These are phyloP conservation scores for Geotria australis DNA, from an alignment of 2,797 vertebrate genomes.

Conservation along the genomic window DNA sequence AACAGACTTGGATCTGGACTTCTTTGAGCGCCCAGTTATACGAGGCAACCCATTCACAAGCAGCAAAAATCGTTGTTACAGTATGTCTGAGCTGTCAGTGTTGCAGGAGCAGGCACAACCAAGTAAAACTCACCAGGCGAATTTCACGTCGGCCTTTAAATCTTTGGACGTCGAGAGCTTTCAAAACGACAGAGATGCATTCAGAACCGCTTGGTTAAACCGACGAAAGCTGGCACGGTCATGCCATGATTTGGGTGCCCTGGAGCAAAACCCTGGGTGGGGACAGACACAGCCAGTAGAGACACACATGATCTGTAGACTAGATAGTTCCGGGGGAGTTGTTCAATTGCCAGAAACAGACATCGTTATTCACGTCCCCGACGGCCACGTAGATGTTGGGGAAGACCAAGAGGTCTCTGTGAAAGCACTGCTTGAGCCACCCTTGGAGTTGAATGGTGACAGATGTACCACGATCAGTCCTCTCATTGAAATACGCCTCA, in stretches of 20 bases:
- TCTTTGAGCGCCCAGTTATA: constrained; percentile 9
- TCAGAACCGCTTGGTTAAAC: constrained; percentile 67
- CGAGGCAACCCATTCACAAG: constrained; percentile 63
- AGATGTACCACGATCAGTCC: constrained; percentile 52
- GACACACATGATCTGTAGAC: constrained; percentile 53
- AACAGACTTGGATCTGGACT: constrained; percentile 6
- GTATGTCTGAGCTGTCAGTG: constrained; percentile 62
- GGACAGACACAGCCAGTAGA: constrained; percentile 88
- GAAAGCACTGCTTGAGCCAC: constrained; percentile 65
- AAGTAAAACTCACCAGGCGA: background rate
- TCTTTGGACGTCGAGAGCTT: background rate
- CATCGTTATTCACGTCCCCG: constrained; percentile 51
- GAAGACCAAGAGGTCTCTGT: constrained; percentile 69
- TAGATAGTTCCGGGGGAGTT: constrained; percentile 50
- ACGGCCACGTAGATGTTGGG: constrained; percentile 41
- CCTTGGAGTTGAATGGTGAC: constrained; percentile 61
- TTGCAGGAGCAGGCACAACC: constrained; percentile 30
- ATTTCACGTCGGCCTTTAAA: background rate
- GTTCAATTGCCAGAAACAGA: constrained; percentile 70
- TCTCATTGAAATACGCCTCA: constrained; percentile 60
- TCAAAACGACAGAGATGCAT: constrained; percentile 32
- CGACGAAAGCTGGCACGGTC: constrained; percentile 76
- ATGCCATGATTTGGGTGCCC: constrained; percentile 61
- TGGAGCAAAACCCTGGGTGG: constrained; percentile 84
- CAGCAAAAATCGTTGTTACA: constrained; percentile 67